Conservation (phyloP, 2,113 vertebrate genomes). For the Verasper variegatus region DNA sequence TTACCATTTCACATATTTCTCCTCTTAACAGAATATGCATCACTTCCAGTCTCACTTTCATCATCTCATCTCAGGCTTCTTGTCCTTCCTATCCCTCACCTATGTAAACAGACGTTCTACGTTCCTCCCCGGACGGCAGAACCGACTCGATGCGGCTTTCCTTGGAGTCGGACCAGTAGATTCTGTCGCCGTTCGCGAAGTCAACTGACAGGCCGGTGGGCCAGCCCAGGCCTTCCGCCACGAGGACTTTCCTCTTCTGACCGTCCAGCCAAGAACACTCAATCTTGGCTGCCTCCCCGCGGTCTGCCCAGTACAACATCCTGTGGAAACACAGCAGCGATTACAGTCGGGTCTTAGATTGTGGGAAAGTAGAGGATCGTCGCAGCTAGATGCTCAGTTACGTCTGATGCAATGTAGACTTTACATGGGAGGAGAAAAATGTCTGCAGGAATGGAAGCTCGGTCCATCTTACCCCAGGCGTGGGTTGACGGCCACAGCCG, state of each 20-base stretch:
- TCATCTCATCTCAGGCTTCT: not conserved
- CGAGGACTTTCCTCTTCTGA: constrained; percentile 84
- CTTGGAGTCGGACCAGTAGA: constrained; percentile 95
- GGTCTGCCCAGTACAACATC: constrained; percentile 93
- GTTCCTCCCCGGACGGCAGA: constrained; percentile 87
- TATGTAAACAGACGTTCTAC: constrained; percentile 81
- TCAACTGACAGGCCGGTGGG: constrained; percentile 92
- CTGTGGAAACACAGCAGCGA: constrained; percentile 64
- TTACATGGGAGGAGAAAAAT: too few relatives aligned
- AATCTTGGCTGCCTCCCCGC: constrained; percentile 88
- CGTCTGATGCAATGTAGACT: too few relatives aligned
- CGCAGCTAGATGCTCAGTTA: too few relatives aligned
- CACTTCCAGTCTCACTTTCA: not conserved
- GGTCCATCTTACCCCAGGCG: constrained; percentile 84
- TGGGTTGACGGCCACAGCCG: constrained; percentile 90
- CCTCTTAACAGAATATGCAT: not conserved
- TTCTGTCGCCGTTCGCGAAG: constrained; percentile 88
- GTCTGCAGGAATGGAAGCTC: not conserved
- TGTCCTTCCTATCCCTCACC: constrained; percentile 75
- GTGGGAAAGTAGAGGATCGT: too few relatives aligned
- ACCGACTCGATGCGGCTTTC: constrained; percentile 91
- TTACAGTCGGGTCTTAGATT: not conserved
- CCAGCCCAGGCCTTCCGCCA: constrained; percentile 87
- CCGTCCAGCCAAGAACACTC: constrained; percentile 94
- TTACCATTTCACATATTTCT: not conserved